Percentiles rank a stretch among this genome's conserved stretches.
Evolutionary conservation across 2,888 invertebrate species (phyloP).

Genomic region (Xanthia togata): DNA sequence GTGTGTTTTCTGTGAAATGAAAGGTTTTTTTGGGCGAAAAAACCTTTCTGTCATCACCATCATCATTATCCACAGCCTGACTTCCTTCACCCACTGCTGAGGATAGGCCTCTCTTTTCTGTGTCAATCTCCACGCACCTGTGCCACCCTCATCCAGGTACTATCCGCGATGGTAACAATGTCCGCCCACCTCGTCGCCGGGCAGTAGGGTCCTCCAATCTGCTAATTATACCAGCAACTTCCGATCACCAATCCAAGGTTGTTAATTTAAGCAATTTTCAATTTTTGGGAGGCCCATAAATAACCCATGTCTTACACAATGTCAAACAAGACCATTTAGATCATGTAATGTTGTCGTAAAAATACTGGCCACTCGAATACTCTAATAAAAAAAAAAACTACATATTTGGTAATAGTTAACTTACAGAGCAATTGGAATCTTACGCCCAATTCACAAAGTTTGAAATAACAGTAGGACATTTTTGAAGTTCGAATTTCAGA

Average conservation of each 20-base stretch:
- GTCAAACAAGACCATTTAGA: slow-evolving; percentile 45
- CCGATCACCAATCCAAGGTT: not conserved
- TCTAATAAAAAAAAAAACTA: slow-evolving; percentile 52
- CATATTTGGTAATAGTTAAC: slow-evolving; percentile 49
- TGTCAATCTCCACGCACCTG: no score
- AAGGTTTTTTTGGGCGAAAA: not conserved
- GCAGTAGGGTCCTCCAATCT: not conserved
- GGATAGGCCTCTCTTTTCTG: no score
- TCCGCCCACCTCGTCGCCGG: no score
- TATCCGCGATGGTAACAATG: no score
- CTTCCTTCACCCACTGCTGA: no score
- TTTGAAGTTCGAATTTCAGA: slow-evolving; percentile 22
- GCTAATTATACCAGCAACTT: not conserved
- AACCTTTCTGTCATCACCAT: no score
- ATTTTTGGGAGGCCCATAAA: not conserved
- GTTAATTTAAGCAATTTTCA: not conserved
- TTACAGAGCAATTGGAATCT: slow-evolving; percentile 28
- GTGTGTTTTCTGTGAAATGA: not conserved
- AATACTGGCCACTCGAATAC: slow-evolving; percentile 46
- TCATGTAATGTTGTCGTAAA: slow-evolving; percentile 54
- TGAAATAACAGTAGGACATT: slow-evolving; percentile 16
- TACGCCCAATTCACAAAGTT: not conserved
- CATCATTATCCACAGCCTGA: no score
- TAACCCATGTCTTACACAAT: not conserved
- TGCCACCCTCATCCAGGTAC: no score